Conservation (phyloP, 2,797 vertebrate species). For the Huso huso region DNA sequence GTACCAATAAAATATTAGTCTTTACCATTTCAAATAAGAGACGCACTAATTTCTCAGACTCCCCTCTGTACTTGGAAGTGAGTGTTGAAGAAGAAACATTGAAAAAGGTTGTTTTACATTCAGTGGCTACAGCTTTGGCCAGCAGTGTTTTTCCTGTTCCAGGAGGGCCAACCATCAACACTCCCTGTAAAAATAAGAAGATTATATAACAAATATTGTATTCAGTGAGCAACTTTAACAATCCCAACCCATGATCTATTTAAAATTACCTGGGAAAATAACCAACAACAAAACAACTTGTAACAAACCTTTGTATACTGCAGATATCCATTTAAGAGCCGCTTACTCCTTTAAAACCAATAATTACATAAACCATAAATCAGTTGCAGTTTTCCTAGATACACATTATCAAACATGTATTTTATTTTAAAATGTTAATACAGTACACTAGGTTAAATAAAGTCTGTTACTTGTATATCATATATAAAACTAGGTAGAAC, state of each 20-base stretch:
- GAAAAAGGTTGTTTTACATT: conserved; percentile 97
- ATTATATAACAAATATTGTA: neutral
- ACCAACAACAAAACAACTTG: neutral
- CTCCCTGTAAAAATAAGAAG: conserved; percentile 60
- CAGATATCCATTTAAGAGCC: no score
- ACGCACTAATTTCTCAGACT: conserved; percentile 95
- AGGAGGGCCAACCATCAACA: conserved; percentile 95
- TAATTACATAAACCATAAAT: no score
- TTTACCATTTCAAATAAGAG: conserved; percentile 96
- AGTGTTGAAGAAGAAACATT: conserved; percentile 95
- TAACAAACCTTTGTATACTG: no score
- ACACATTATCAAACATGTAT: no score
- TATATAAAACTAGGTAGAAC: no score
- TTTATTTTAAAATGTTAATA: no score
- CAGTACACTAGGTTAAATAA: no score
- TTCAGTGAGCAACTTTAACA: no score
- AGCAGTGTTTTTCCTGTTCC: conserved; percentile 93
- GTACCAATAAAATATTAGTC: no score
- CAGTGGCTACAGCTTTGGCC: conserved; percentile 95
- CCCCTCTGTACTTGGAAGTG: conserved; percentile 95
- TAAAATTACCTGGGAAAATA: neutral
- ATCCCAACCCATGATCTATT: neutral
- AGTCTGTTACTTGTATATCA: no score
- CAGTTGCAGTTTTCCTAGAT: no score
- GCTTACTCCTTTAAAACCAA: no score